Evolutionary conservation across 23 tunicate species (phyloP).

Genomic region (Halocynthia roretzi): DNA sequence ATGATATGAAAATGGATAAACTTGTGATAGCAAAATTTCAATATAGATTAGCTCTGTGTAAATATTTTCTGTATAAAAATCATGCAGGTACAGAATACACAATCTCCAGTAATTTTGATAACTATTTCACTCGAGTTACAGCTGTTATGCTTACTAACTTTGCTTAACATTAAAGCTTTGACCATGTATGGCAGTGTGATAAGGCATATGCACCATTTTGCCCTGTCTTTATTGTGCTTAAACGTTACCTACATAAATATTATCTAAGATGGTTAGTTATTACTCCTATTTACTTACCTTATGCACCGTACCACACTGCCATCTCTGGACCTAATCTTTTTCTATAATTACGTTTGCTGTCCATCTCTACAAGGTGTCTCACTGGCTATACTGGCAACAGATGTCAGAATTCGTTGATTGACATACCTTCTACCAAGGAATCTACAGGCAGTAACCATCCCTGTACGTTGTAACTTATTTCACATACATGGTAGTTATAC

Average conservation of each 20-base stretch:
- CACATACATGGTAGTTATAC: not conserved
- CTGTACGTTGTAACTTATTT: constrained; percentile 4
- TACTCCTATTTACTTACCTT: too few species aligned
- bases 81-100: too few species aligned
- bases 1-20: too few species aligned
- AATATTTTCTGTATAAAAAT: too few species aligned
- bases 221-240: not conserved
- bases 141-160: too few species aligned
- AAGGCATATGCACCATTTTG: not conserved
- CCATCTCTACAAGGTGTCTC: constrained; percentile 19
- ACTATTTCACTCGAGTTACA: too few species aligned
- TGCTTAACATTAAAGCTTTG: too few species aligned
- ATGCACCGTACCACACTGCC: too few species aligned
- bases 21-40: too few species aligned
- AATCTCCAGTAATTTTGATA: too few species aligned
- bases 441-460: not conserved
- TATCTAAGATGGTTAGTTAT: not conserved
- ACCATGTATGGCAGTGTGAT: not conserved
- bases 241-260: not conserved
- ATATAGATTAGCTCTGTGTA: too few species aligned
- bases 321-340: not conserved
- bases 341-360: not conserved
- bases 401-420: not conserved
- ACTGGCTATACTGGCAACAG: constrained; percentile 27
- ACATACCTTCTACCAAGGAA: not conserved